phyloP scores from a whole-genome alignment of 2,113 vertebrate species.

The Gasterosteus nipponicus region DNA sequence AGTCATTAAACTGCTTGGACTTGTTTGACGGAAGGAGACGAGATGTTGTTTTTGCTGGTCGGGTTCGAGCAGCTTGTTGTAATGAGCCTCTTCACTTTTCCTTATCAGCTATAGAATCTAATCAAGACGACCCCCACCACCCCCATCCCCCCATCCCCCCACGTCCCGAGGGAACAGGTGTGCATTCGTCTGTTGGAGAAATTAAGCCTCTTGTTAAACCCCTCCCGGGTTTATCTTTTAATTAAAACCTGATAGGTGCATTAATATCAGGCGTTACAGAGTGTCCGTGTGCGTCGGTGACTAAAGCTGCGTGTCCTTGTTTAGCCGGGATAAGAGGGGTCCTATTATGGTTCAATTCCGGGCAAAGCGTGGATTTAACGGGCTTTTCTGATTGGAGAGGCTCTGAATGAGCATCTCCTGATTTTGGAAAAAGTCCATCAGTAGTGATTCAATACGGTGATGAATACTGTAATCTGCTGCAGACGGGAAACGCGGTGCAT shows the following conservation, averaged over 20 bases:
- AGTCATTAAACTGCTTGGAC: neutral
- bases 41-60: conserved; percentile 2
- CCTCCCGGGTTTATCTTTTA: conserved; percentile 76
- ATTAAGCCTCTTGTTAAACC: conserved; percentile 63
- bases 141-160: conserved; percentile 46
- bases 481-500: conserved; percentile 14
- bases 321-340: conserved; percentile 38
- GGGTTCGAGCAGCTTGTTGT: conserved; percentile 46
- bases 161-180: conserved; percentile 62
- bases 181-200: conserved; percentile 61
- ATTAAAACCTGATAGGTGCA: conserved; percentile 66
- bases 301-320: conserved; percentile 48
- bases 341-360: conserved; percentile 38
- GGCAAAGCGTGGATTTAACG: conserved; percentile 44
- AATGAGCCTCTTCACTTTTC: conserved; percentile 44
- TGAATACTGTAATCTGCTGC: conserved; percentile 22
- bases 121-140: conserved; percentile 60
- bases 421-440: conserved; percentile 31
- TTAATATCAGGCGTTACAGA: conserved; percentile 41
- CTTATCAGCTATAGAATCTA: conserved; percentile 53
- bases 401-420: neutral
- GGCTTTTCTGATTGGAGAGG: conserved; percentile 43
- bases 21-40: conserved; percentile 6
- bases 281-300: conserved; percentile 20
- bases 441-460: conserved; percentile 37